A percentile compares a stretch with the other conserved stretches of the same genome.
phyloP scores from a whole-genome alignment of 2,113 vertebrate genomes.

The Gadus macrocephalus region DNA sequence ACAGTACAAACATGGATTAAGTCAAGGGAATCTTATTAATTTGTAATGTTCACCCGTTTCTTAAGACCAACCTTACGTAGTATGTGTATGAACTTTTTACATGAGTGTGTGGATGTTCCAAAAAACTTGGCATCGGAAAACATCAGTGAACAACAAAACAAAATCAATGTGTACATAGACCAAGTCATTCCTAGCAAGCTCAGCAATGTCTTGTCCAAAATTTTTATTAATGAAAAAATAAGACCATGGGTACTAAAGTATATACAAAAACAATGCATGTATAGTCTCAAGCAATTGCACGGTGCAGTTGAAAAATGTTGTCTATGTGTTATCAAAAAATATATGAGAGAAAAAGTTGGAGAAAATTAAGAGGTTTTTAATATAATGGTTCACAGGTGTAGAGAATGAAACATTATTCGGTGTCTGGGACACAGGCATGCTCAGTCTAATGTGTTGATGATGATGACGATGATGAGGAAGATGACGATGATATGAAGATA shows the following conservation, averaged over 20 bases:
- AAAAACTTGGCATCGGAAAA: slow-evolving; percentile 68
- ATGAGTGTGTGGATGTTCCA: slow-evolving; percentile 72
- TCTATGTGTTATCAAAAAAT: slow-evolving; percentile 68
- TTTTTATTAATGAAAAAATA: slow-evolving; percentile 66
- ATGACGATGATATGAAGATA: slow-evolving; percentile 8
- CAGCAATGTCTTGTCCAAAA: slow-evolving; percentile 69
- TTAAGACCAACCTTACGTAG: slow-evolving; percentile 52
- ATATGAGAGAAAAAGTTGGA: slow-evolving; percentile 36
- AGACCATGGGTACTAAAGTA: slow-evolving; percentile 66
- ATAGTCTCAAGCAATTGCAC: slow-evolving; percentile 78
- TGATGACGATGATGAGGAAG: slow-evolving; percentile 27
- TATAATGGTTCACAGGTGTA: slow-evolving; percentile 54
- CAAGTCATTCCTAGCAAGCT: slow-evolving; percentile 68
- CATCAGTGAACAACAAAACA: slow-evolving; percentile 21
- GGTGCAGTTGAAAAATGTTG: slow-evolving; percentile 67
- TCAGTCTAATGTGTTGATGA: slow-evolving; percentile 76
- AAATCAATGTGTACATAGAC: slow-evolving; percentile 72
- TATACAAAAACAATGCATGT: slow-evolving; percentile 79
- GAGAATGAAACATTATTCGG: slow-evolving; percentile 54
- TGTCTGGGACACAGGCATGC: slow-evolving; percentile 79
- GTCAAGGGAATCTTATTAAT: slow-evolving; percentile 18
- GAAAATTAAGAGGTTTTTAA: slow-evolving; percentile 33
- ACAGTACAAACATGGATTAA: too few relatives aligned
- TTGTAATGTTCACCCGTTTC: slow-evolving; percentile 34
- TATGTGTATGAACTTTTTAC: slow-evolving; percentile 71